These are phyloP conservation scores for Herminia tarsipennalis DNA, from an alignment of 2,888 invertebrate genomes.

Conservation along the genomic window DNA sequence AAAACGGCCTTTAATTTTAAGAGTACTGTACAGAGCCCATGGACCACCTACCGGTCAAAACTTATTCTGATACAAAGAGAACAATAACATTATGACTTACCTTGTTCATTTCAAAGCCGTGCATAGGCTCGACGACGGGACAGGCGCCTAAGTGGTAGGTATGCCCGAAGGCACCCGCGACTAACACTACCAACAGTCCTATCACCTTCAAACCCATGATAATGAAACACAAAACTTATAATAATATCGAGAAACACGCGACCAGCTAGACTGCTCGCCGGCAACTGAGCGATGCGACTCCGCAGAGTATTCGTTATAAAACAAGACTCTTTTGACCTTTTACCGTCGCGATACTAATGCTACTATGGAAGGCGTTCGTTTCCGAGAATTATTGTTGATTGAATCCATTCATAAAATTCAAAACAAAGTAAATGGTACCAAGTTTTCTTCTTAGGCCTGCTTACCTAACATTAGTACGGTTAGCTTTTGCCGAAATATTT, in stretches of 20 bases:
- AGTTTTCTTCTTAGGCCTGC: too few species aligned
- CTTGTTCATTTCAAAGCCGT: constrained; percentile 90
- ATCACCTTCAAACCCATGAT: constrained; percentile 54
- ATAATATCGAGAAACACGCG: constrained; percentile 2
- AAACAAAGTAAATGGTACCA: constrained; percentile 14
- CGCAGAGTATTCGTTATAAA: constrained; percentile 29
- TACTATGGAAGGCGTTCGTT: constrained; percentile 11
- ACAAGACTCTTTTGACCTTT: constrained; percentile 38
- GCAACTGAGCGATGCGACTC: constrained; percentile 24
- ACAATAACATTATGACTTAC: constrained; percentile 68
- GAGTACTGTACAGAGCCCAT: too few species aligned
- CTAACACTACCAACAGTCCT: constrained; percentile 56
- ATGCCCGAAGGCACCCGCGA: constrained; percentile 80
- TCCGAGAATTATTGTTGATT: constrained; percentile 33
- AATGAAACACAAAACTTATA: constrained; percentile 19
- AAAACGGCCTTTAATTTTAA: too few species aligned
- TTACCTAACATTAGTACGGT: too few species aligned
- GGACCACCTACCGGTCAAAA: constrained; percentile 1
- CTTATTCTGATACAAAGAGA: neutral
- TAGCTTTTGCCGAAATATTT: too few species aligned
- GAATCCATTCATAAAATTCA: constrained; percentile 34
- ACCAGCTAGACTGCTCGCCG: constrained; percentile 10
- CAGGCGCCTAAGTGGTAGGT: constrained; percentile 91
- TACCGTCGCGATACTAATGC: constrained; percentile 12
- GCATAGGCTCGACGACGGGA: constrained; percentile 90